Percentiles rank a stretch among this genome's conserved stretches.
Evolutionary conservation across 2,797 vertebrate genomes (phyloP).

Genomic region (Hephaestus fuliginosus): DNA sequence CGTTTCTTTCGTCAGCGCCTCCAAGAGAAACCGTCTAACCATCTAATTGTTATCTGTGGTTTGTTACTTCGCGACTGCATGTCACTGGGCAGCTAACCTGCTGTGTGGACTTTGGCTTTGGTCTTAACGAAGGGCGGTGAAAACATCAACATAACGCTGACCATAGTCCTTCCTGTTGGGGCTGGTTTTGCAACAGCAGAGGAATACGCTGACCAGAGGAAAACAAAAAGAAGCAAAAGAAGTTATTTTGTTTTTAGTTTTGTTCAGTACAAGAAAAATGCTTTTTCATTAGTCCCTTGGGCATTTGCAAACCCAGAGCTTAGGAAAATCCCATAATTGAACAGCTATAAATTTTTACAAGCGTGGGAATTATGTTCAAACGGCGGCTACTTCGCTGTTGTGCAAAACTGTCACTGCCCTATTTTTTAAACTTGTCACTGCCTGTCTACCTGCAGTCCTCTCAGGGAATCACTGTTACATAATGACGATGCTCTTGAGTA

Average conservation of each 20-base stretch:
- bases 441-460: constrained; percentile 36
- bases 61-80: constrained; percentile 19
- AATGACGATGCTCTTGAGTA: constrained; percentile 34
- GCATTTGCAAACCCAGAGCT: constrained; percentile 12
- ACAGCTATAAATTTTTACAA: constrained; percentile 27
- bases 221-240: neutral
- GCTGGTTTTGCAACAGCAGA: neutral
- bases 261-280: constrained; percentile 6
- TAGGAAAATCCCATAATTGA: constrained; percentile 13
- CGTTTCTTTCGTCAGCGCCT: constrained; percentile 1
- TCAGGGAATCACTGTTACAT: constrained; percentile 27
- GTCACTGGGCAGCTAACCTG: constrained; percentile 36
- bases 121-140: constrained; percentile 45
- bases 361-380: constrained; percentile 37
- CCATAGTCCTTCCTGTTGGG: constrained; percentile 45
- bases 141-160: constrained; percentile 55
- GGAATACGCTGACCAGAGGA: constrained; percentile 25
- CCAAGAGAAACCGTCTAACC: constrained; percentile 23
- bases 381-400: neutral
- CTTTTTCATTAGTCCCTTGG: constrained; percentile 1
- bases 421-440: constrained; percentile 18
- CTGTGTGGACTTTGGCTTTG: constrained; percentile 33
- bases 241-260: constrained; percentile 5
- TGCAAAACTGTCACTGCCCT: constrained; percentile 8
- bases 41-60: constrained; percentile 40